Conservation (phyloP, 2,888 invertebrate genomes). For the Nemurella pictetii region DNA sequence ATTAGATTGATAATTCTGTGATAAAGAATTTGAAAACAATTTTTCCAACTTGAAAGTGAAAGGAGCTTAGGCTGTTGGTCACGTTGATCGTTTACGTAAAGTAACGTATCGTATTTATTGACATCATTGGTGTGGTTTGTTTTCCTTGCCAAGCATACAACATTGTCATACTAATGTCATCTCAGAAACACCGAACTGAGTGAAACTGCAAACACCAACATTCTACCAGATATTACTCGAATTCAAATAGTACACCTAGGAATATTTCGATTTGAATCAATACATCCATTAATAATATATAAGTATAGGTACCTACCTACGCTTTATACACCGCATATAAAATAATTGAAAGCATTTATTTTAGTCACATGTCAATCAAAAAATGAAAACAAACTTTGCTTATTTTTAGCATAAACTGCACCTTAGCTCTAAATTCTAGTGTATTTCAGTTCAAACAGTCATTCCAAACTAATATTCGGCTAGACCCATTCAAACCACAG, state of each 20-base stretch:
- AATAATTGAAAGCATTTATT: conserved; percentile 9
- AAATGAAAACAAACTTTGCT: background rate
- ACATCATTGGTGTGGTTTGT: background rate
- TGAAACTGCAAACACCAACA: background rate
- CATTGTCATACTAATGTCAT: background rate
- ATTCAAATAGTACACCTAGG: background rate
- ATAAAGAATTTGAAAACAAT: background rate
- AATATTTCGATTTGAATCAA: background rate
- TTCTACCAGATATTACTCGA: background rate
- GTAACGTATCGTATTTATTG: background rate
- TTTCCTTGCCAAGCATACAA: background rate
- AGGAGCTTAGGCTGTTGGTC: background rate
- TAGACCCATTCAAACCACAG: background rate
- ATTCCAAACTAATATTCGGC: background rate
- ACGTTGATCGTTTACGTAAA: background rate
- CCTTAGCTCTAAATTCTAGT: conserved; percentile 1
- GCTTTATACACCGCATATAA: conserved; percentile 1
- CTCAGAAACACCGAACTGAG: background rate
- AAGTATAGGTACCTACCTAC: background rate
- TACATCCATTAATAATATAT: conserved; percentile 5
- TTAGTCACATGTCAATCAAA: background rate
- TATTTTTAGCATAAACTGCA: background rate
- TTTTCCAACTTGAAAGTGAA: background rate
- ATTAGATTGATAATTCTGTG: background rate
- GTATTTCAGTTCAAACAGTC: conserved; percentile 14